Percentiles rank a stretch among this genome's conserved stretches.
phyloP scores from a whole-genome alignment of 2,888 invertebrate genomes.

The Disparrhopalites patrizii region DNA sequence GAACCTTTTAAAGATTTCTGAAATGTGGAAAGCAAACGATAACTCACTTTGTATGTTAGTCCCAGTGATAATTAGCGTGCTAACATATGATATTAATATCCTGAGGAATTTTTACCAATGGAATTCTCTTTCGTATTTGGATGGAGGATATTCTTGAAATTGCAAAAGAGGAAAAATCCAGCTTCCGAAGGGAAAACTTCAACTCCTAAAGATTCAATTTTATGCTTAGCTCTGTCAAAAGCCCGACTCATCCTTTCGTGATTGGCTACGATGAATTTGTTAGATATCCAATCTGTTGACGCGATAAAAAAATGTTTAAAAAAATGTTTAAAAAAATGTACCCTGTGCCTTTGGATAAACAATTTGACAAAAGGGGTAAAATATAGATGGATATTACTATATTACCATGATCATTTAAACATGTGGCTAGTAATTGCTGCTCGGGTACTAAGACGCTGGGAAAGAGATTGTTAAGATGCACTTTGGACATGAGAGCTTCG shows the following conservation, averaged over 20 bases:
- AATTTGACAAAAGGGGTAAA: no score
- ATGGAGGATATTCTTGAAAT: not conserved
- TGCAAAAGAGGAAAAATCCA: slow-evolving; percentile 38
- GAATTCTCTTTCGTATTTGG: slow-evolving; percentile 12
- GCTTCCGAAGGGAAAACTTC: slow-evolving; percentile 31
- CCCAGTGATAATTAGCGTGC: no score
- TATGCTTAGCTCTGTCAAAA: slow-evolving; percentile 23
- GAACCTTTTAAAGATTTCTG: slow-evolving; percentile 30
- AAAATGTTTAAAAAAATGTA: no score
- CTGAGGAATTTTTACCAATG: slow-evolving; percentile 4
- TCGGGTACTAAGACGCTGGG: slow-evolving; percentile 3
- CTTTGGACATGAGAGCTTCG: slow-evolving; percentile 13
- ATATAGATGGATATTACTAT: not conserved
- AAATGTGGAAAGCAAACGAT: not conserved
- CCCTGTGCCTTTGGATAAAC: no score
- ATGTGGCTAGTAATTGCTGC: slow-evolving; percentile 8
- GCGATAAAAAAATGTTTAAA: not conserved
- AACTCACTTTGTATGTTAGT: no score
- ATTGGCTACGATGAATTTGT: slow-evolving; percentile 32
- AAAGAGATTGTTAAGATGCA: slow-evolving; percentile 5
- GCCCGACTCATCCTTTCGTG: slow-evolving; percentile 30
- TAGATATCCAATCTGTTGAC: slow-evolving; percentile 37
- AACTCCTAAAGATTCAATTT: slow-evolving; percentile 28
- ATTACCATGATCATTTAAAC: slow-evolving; percentile 13
- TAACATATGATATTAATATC: not conserved